Percentiles rank a stretch among this genome's conserved stretches.
phyloP scores from a whole-genome alignment of 2,797 vertebrate species.

The Psittacula echo region DNA sequence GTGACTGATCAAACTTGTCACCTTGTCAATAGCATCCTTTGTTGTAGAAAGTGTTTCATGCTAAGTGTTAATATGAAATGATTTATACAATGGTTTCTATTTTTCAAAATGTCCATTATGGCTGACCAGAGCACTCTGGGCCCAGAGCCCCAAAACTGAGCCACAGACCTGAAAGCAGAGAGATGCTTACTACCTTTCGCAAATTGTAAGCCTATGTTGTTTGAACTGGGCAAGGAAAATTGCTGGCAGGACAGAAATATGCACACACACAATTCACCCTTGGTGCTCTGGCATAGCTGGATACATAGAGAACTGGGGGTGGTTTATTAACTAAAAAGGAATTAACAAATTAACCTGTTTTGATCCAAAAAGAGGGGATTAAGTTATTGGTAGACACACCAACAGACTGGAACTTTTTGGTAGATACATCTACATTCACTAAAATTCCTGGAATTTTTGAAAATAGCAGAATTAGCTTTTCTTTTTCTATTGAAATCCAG shows the following conservation, averaged over 20 bases:
- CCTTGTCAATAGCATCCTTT: background rate
- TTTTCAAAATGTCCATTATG: background rate
- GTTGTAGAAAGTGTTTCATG: background rate
- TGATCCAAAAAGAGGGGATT: background rate
- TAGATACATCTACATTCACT: background rate
- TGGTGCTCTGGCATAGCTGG: background rate
- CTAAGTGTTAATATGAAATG: background rate
- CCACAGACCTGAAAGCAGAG: background rate
- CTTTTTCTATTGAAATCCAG: background rate
- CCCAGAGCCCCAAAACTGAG: background rate
- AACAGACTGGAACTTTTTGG: background rate
- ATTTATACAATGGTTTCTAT: background rate
- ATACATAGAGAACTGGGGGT: background rate
- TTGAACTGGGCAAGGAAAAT: background rate
- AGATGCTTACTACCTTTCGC: background rate
- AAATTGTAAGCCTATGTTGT: background rate
- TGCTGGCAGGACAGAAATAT: background rate
- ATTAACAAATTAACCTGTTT: background rate
- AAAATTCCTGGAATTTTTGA: background rate
- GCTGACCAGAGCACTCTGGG: background rate
- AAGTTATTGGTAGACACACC: background rate
- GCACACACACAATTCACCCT: background rate
- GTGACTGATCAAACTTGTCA: background rate
- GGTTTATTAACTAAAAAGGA: background rate
- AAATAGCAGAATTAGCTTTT: background rate